These are phyloP conservation scores for Sclerurus mexicanus DNA, from an alignment of 2,113 vertebrate genomes.

Conservation along the genomic window DNA sequence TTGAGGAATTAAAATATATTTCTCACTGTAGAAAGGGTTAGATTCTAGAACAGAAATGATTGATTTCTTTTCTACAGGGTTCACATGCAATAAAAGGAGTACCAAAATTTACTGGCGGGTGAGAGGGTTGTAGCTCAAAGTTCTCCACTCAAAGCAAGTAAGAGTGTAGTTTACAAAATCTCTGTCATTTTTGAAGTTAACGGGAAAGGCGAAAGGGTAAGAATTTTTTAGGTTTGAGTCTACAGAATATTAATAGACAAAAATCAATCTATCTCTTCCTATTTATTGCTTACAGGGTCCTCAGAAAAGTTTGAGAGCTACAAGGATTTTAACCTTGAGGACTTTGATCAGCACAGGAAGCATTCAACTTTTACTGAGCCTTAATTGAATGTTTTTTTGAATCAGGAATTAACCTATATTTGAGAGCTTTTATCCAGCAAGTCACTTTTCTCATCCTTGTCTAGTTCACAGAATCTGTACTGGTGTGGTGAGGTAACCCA, in stretches of 20 bases:
- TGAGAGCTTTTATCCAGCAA: background rate
- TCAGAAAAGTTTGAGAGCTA: background rate
- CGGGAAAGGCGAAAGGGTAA: background rate
- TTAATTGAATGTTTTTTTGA: background rate
- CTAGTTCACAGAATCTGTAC: background rate
- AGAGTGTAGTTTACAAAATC: background rate
- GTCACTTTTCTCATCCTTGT: background rate
- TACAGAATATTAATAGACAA: background rate
- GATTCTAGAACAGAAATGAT: background rate
- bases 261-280: background rate
- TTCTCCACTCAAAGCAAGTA: background rate
- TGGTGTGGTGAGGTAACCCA: background rate
- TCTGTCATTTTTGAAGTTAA: background rate
- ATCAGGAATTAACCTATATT: background rate
- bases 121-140: background rate
- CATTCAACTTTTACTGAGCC: background rate
- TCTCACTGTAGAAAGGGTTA: background rate
- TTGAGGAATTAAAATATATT: background rate
- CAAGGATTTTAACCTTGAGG: background rate
- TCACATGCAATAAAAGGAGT: background rate
- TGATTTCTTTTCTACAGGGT: background rate
- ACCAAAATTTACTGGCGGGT: rapidly evolving
- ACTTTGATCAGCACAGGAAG: background rate
- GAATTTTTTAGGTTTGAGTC: background rate
- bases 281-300: background rate